A percentile compares a stretch with the other conserved stretches of the same genome.
Evolutionary conservation across 2,888 invertebrate species (phyloP).

Genomic region (Melanchra persicariae): DNA sequence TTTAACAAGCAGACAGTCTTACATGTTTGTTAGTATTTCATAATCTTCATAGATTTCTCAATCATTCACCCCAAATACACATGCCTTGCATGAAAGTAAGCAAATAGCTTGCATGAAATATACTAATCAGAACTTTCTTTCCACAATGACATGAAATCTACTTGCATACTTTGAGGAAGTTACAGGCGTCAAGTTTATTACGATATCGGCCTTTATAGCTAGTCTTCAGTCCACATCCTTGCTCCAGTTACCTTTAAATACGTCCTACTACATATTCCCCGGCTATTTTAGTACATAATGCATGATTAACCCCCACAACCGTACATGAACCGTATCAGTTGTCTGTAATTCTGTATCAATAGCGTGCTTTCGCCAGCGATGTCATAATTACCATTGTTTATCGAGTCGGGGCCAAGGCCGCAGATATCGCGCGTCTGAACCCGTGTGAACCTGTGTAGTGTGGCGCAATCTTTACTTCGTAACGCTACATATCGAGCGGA

Average conservation of each 20-base stretch:
- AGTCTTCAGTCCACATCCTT: background rate
- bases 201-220: no score
- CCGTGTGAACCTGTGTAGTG: constrained; percentile 67
- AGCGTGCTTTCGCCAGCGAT: constrained; percentile 71
- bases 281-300: background rate
- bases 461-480: constrained; percentile 58
- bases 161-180: no score
- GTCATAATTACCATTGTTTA: constrained; percentile 83
- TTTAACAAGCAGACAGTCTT: background rate
- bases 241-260: constrained; percentile 4
- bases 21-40: background rate
- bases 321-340: constrained; percentile 45
- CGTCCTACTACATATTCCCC: background rate
- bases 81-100: no score
- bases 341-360: constrained; percentile 37
- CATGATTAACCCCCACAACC: constrained; percentile 31
- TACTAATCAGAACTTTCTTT: no score
- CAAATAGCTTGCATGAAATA: no score
- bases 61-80: no score
- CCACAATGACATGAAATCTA: no score
- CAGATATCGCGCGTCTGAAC: constrained; percentile 77
- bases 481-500: constrained; percentile 49
- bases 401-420: constrained; percentile 82
- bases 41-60: background rate
- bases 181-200: no score